These are phyloP conservation scores for Palaemon carinicauda DNA, from an alignment of 1,140 invertebrate genomes.

Conservation along the genomic window DNA sequence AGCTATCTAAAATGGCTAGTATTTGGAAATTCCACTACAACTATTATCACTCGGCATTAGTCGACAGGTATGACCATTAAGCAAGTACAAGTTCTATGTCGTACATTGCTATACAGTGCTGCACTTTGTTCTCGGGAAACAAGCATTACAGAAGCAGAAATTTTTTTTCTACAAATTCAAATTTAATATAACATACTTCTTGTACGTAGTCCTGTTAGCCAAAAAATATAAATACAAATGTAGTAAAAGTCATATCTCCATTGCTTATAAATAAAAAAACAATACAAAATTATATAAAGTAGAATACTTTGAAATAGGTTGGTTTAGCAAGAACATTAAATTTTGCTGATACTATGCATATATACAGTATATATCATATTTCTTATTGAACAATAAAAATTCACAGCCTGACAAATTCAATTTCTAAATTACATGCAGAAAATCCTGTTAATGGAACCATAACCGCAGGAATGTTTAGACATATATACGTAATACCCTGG, in stretches of 20 bases:
- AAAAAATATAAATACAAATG: slow-evolving; percentile 24
- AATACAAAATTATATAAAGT: not conserved
- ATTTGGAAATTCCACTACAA: not conserved
- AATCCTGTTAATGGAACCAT: not conserved
- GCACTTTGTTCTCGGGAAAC: not conserved
- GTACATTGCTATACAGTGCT: not conserved
- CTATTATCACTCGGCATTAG: not conserved
- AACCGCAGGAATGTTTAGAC: no score
- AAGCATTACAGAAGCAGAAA: slow-evolving; percentile 2
- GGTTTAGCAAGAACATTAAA: not conserved
- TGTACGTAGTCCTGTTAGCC: slow-evolving; percentile 40
- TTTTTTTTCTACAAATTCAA: not conserved
- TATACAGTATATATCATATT: not conserved
- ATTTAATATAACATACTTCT: slow-evolving; percentile 42
- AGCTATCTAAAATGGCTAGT: not conserved
- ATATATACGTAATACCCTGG: no score
- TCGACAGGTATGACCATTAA: not conserved
- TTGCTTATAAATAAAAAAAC: not conserved
- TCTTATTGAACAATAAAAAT: not conserved
- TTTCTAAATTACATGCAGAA: not conserved
- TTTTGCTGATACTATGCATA: not conserved
- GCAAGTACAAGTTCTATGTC: slow-evolving; percentile 23
- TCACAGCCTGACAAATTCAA: not conserved
- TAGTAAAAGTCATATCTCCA: not conserved
- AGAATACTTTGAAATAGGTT: not conserved